Base-by-base conservation (phyloP, 2,113 vertebrate genomes). In the Sander vitreus region DNA sequence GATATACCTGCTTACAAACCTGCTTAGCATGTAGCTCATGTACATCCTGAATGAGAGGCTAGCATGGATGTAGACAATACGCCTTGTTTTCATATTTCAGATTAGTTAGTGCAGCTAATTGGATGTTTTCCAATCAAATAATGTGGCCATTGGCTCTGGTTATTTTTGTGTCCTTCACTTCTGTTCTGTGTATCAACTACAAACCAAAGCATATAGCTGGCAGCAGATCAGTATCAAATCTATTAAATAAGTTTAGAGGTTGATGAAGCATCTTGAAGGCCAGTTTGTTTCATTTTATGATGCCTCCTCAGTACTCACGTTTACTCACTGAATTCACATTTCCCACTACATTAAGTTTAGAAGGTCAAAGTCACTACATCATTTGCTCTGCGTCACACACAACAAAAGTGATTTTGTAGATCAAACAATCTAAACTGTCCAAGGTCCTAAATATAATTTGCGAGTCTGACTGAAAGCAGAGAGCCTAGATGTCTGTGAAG, bases 311-410 rank as follows among this genome's bases (percentile, higher is more conserved):
- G 1, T 39, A 7, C 36, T 39, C 10, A 45, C 63, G 30, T 67
- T 70, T 70, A n/a, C 68, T 69, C 39, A 6, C 36, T 51, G 50
- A 25, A 82, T 77, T 57, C 50, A 78, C 68, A 74, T 77, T 85
- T 78, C 39, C 36, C 16, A 21, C 48, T 47, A 53, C 27, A 47
- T 63, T 78, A 67, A 33, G 8, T 64, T 21, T 43, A 15, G 18
- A 68, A 84, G 66, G 30, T 23, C 23, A 33, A 53, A 67, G 60
- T 59, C 21, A 19, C 70, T 59, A 53, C 62, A 73, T 59, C 59
- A 19, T 79, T 73, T 76, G 8, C 53, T 81, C 16, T 1, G 1
- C 0, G 19, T 64, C 71, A 7, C 78, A 67, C 48, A 67, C 50
- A 59, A 63, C 33, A 55, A 45, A 50, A 58, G 11, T 6, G 6